Percentiles rank a stretch among this genome's conserved stretches.
Conservation (phyloP, 2,888 invertebrate genomes). For the Scaeva pyrastri region DNA sequence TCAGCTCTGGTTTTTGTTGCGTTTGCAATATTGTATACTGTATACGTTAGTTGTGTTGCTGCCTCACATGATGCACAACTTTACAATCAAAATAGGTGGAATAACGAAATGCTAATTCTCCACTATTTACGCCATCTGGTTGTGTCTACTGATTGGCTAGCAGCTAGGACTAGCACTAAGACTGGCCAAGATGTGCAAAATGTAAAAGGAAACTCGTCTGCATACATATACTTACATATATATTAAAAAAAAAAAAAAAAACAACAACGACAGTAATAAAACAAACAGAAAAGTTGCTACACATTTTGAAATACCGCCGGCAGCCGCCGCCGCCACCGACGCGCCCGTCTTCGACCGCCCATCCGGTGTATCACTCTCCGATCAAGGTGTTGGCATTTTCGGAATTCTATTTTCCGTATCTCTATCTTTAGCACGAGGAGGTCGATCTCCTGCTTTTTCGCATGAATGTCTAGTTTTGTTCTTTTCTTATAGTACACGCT, state of each 20-base stretch:
- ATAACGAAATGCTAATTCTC: conserved; percentile 72
- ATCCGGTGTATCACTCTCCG: conserved; percentile 44
- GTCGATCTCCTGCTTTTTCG: conserved; percentile 66
- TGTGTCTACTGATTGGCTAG: conserved; percentile 71
- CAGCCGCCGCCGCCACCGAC: background rate
- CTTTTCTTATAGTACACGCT: conserved; percentile 40
- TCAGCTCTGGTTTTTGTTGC: conserved; percentile 17
- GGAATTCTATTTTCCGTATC: conserved; percentile 71
- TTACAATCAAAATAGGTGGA: conserved; percentile 68
- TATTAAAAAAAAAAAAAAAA: background rate
- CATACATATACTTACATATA: background rate
- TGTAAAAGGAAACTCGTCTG: conserved; percentile 13
- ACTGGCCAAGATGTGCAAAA: conserved; percentile 3
- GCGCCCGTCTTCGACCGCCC: background rate
- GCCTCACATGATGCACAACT: conserved; percentile 38
- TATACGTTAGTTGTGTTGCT: conserved; percentile 20
- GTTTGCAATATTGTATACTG: background rate
- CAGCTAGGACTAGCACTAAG: background rate
- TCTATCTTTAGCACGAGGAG: conserved; percentile 73
- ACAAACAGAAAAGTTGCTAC: background rate
- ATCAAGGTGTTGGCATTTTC: conserved; percentile 76
- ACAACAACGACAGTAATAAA: background rate
- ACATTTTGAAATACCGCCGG: conserved; percentile 61
- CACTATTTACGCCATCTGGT: conserved; percentile 73
- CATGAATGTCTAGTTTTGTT: conserved; percentile 44